phyloP scores from a whole-genome alignment of 2,888 invertebrate species.

The Philonicus albiceps region DNA sequence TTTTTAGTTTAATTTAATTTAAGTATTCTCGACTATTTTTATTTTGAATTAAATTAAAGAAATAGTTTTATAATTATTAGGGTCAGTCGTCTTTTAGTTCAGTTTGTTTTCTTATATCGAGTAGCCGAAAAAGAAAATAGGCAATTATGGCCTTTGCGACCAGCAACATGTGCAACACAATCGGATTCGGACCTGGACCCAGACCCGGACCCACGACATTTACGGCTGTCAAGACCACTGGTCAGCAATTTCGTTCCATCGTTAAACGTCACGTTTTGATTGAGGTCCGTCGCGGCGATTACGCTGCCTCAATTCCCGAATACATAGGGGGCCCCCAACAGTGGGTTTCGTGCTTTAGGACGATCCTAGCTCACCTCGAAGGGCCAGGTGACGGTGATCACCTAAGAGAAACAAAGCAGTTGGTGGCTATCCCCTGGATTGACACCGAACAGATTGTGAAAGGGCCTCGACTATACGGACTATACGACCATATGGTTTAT shows the following conservation, averaged over 20 bases:
- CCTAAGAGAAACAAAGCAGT: constrained; percentile 16
- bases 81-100: background rate
- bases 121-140: background rate
- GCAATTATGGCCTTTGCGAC: background rate
- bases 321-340: background rate
- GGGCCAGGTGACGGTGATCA: constrained; percentile 12
- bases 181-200: background rate
- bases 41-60: background rate
- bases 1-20: no score
- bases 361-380: background rate
- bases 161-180: background rate
- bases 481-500: background rate
- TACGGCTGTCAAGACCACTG: background rate
- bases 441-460: constrained; percentile 23
- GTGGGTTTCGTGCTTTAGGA: background rate
- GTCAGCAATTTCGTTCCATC: background rate
- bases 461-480: background rate
- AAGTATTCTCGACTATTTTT: no score
- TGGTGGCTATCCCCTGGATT: background rate
- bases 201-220: background rate
- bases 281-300: background rate
- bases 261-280: constrained; percentile 22
- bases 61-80: background rate
- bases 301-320: background rate
- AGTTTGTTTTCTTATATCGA: background rate